Percentiles rank a stretch among this genome's conserved stretches.
Evolutionary conservation across 2,888 invertebrate genomes (phyloP).

Genomic region (Arge pagana): DNA sequence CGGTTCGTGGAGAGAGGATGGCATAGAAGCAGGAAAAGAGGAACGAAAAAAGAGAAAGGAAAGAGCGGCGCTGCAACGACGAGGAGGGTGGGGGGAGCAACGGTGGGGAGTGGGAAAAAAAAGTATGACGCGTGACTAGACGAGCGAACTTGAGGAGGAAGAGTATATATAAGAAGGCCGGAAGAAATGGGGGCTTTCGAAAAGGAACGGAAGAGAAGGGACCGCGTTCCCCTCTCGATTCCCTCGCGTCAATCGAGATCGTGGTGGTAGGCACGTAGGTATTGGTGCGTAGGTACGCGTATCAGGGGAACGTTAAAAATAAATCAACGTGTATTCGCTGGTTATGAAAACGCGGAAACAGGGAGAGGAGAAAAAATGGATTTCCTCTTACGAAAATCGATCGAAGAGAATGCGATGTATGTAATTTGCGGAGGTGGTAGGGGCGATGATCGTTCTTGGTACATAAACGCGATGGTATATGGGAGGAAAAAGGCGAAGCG

Average conservation of each 20-base stretch:
- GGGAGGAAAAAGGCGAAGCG: constrained; percentile 36
- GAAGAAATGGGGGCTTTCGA: constrained; percentile 29
- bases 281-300: too few species aligned
- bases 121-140: constrained; percentile 7
- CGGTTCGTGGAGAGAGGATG: constrained; percentile 8
- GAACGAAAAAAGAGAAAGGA: constrained; percentile 14
- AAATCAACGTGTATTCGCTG: too few species aligned
- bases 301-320: too few species aligned
- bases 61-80: constrained; percentile 19
- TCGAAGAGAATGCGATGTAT: constrained; percentile 28
- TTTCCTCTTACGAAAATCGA: neutral
- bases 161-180: constrained; percentile 21
- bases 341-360: too few species aligned
- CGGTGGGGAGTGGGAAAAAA: neutral
- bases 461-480: too few species aligned
- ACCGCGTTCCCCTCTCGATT: neutral
- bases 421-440: constrained; percentile 29
- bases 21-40: neutral
- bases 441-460: too few species aligned
- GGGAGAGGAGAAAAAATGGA: constrained; percentile 14
- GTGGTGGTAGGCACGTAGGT: too few species aligned
- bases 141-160: constrained; percentile 25
- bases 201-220: constrained; percentile 22
- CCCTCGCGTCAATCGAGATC: constrained; percentile 7
- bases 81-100: constrained; percentile 1